Percentiles rank a stretch among this genome's conserved stretches.
Conservation (phyloP, 2,797 vertebrate species). For the Kryptolebias ocellatus region DNA sequence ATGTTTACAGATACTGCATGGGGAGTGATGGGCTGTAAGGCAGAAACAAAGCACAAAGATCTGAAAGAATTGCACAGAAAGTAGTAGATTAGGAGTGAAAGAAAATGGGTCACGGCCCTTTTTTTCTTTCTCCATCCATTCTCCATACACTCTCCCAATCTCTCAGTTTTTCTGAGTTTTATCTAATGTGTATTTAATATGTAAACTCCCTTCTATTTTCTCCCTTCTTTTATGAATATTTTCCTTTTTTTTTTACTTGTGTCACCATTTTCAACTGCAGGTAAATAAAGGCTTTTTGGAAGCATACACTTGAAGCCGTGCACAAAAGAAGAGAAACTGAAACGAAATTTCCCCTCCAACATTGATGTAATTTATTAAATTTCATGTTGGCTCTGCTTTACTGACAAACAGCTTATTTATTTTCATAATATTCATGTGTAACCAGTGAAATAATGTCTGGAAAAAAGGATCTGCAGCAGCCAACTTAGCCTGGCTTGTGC, state of each 20-base stretch:
- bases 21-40: slow-evolving; percentile 9
- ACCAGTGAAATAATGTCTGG: slow-evolving; percentile 27
- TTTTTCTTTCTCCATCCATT: slow-evolving; percentile 23
- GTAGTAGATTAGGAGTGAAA: slow-evolving; percentile 1
- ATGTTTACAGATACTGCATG: neutral
- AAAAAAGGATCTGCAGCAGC: slow-evolving; percentile 16
- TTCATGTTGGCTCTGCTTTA: slow-evolving; percentile 19
- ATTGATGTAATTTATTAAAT: slow-evolving; percentile 21
- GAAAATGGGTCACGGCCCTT: slow-evolving; percentile 44
- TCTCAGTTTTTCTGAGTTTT: slow-evolving; percentile 23
- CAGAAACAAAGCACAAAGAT: slow-evolving; percentile 19
- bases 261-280: slow-evolving; percentile 8
- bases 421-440: slow-evolving; percentile 30
- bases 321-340: slow-evolving; percentile 15
- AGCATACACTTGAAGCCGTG: neutral
- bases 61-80: neutral
- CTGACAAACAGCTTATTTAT: slow-evolving; percentile 26
- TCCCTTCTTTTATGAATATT: slow-evolving; percentile 2
- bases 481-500: slow-evolving; percentile 20
- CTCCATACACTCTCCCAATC: slow-evolving; percentile 21
- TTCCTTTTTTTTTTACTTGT: slow-evolving; percentile 17
- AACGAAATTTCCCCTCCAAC: slow-evolving; percentile 9
- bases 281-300: slow-evolving; percentile 26
- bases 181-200: slow-evolving; percentile 22
- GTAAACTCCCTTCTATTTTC: neutral